Evolutionary conservation across 2,888 invertebrate genomes (phyloP), one percentile per base, ranked within the genome.

Genomic region (Cephalotes varians): DNA sequence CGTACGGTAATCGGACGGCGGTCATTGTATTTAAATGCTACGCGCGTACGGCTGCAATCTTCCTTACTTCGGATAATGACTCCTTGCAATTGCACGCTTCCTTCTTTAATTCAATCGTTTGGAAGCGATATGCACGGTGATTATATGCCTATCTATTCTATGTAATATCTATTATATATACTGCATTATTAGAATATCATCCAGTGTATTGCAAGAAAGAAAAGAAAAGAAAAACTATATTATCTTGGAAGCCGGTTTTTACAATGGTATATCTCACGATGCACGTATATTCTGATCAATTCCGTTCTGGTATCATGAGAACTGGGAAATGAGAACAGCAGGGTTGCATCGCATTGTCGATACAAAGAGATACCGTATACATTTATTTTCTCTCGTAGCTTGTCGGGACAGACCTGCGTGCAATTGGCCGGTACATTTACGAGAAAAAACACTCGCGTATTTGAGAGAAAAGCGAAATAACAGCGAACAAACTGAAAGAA

Each of bases 11-110:
- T 79, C 56, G 56, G 71, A 77, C 44, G 34, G 1, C 25, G 71
- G 77, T 44, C 77, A 79, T 79, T 79, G 71, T 34, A 79, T 71
- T 67, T 56, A 58, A 79, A 71, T 44, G 28, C 54, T 44, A 64
- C 7, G 28, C 37, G 67, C 40, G 40, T 64, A 12, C 6, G 0
- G 15, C 18, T 56, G 9, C 25, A 71, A 58, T 58, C 44, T 47
- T 44, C 44, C 56, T 77, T 69, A 56, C 44, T 69, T 56, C 6
- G 31, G 15, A 31, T 44, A 69, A 77, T 69, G 21, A 56, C 44
- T 65, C 15, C 15, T 71, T 47, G 21, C 56, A 56, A 56, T 25
- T 34, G 12, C 34, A 9, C 18, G n/a, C 7, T 51, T 49, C 37
- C 31, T 34, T 51, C 10, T 6, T 76, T 60, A 28, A n/a, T 15